These are phyloP conservation scores for Actinopyga echinites DNA, from an alignment of 53 echinoderm and acorn worm species.

Conservation along the genomic window DNA sequence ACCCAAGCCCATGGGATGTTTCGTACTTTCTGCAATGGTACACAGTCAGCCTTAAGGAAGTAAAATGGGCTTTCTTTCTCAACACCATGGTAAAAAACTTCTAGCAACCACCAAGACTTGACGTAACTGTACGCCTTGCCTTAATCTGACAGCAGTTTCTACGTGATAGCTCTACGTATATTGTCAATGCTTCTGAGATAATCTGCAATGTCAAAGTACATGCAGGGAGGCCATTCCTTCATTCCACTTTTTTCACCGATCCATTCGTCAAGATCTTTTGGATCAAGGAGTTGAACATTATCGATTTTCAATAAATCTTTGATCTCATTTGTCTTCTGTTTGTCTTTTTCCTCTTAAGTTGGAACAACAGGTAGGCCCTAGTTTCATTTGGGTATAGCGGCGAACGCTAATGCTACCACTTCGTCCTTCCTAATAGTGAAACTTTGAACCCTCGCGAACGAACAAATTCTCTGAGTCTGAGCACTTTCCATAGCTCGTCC, in stretches of 20 bases:
- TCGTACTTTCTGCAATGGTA: no score
- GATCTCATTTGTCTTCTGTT: neutral
- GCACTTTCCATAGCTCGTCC: no score
- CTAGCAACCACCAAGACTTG: no score
- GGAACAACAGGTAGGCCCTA: neutral
- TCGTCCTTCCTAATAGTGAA: neutral
- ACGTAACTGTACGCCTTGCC: no score
- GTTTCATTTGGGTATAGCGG: neutral
- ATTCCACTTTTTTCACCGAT: neutral
- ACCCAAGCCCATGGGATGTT: no score
- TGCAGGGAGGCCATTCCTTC: neutral
- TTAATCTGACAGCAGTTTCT: no score
- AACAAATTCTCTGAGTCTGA: no score
- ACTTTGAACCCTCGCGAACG: no score
- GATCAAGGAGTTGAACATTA: neutral
- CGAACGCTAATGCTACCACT: neutral
- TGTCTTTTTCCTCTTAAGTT: neutral
- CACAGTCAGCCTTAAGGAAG: no score
- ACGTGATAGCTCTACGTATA: no score
- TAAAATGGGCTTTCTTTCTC: no score
- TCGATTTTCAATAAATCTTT: neutral
- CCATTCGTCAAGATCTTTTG: neutral
- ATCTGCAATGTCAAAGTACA: neutral
- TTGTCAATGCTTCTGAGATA: neutral
- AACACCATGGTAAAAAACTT: no score